Evolutionary conservation across 2,888 invertebrate species (phyloP), one percentile per base, ranked within the genome.

Genomic region (Zhuqinia jingwanae): DNA sequence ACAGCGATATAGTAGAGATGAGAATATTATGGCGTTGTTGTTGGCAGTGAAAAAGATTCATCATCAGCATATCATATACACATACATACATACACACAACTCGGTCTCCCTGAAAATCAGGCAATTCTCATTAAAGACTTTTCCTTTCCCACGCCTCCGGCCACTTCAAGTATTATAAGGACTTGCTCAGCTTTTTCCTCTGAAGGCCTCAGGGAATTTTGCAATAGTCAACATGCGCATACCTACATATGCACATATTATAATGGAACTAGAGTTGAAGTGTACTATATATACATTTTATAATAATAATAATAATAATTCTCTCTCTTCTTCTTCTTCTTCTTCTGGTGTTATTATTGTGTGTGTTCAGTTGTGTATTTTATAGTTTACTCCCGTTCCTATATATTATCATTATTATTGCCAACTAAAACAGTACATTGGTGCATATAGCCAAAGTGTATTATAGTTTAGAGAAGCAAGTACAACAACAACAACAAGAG

Each of bases 61-160:
- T 36, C n/a, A n/a, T n/a, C n/a, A n/a, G 6, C 56, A 58, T 58
- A 58, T 58, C 50, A 60, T 25, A n/a, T 30, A 30, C 30, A 6
- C 30, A 63, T 30, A n/a, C n/a, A 27, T 2, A 27, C 15, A 17
- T 70, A 36, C 36, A 27, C 53, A 27, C 13, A 15, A 25, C 58
- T 36, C 42, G 36, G 58, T 53, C 82, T 82, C 73, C 77, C 42
- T 50, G 27, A 68, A 82, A 85, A 78, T 85, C 78, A 85, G 58
- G 79, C 85, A 75, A 85, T 85, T 85, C 84, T 85, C 84, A 85
- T 85, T 85, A 85, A 85, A 85, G 84, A 85, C 84, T 85, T 85
- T 75, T 60, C 82, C 83, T 47, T 53, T 75, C 75, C 63, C 76
- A 58, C 13, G 75, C 76, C 83, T 2, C 45, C 17, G 68, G 76